Base-by-base conservation (phyloP, 2,113 vertebrate species). In the Melanostigma gelatinosum region DNA sequence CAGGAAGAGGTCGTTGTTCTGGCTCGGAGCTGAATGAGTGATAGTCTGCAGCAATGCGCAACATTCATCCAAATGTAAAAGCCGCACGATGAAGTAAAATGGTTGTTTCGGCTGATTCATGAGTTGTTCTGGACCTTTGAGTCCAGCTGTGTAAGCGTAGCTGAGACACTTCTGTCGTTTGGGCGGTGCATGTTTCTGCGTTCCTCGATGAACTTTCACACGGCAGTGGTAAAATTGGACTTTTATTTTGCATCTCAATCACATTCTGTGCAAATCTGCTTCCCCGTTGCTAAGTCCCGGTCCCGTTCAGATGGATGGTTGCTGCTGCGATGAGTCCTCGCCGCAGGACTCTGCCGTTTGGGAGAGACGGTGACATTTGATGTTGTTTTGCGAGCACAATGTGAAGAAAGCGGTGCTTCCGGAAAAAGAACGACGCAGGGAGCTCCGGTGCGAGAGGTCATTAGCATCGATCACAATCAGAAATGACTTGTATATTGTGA, bases 221-320 rank as follows among this genome's bases (percentile, higher is more conserved):
- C 54, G 57, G 79, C 24, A 67, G 36, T 15, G 40, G 58, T 62
- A 64, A 75, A 64, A 13, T 9, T 62, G 60, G 3, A 44, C 32
- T 79, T 84, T 71, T 72, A 76, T 76, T 75, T 11, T 70, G 36
- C 48, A 36, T 85, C 46, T 62, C 36, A 80, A 58, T 24, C 55
- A 78, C 62, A 87, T 86, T 81, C 8, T 80, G 70, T 71, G 54
- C 48, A 73, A 69, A 65, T 66, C 72, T 64, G 71, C 75, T 34
- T 87, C 78, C 72, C 82, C 12, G 68, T 84, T 52, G 80, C 44
- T 78, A 1, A 40, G 52, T 64, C 55, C 46, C 50, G 5, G 3
- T 48, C 77, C 65, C 44, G 66, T 61, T 75, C 57, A 65, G 60
- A 68, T 42, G 83, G 11, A 87, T 78, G 75, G 60, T 46, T 77